Evolutionary conservation across 2,888 invertebrate species (phyloP).

Genomic region (Tanypteryx hageni): DNA sequence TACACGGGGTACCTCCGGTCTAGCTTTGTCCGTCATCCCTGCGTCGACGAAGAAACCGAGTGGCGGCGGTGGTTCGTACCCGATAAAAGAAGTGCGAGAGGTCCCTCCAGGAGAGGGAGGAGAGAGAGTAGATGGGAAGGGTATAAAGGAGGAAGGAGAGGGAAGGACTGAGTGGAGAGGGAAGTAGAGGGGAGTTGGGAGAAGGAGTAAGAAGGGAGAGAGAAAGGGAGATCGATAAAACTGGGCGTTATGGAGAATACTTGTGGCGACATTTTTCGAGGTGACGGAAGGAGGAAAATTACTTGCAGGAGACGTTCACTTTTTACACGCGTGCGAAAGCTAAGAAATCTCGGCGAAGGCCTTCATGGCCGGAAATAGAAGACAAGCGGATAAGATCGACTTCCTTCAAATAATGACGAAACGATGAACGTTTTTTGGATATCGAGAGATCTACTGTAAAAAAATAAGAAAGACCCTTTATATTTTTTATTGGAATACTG

Average conservation of each 20-base stretch:
- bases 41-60: slow-evolving; percentile 28
- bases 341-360: neutral
- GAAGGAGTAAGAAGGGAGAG: neutral
- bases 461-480: too few relatives aligned
- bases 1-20: slow-evolving; percentile 26
- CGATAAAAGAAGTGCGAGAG: neutral
- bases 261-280: slow-evolving; percentile 38
- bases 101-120: neutral
- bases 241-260: slow-evolving; percentile 40
- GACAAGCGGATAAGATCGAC: too few relatives aligned
- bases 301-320: neutral
- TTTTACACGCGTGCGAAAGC: neutral
- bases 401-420: too few relatives aligned
- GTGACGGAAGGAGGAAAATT: slow-evolving; percentile 36
- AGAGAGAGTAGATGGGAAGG: neutral
- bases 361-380: too few relatives aligned
- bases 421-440: too few relatives aligned
- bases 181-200: neutral
- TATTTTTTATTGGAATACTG: too few relatives aligned
- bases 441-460: too few relatives aligned
- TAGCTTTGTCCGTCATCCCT: slow-evolving; percentile 1
- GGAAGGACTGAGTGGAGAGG: neutral
- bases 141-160: neutral
- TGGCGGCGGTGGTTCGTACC: slow-evolving; percentile 16
- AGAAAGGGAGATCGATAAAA: slow-evolving; percentile 22